Conservation (phyloP, 2,888 invertebrate genomes). For the Microplitis deprimator region DNA sequence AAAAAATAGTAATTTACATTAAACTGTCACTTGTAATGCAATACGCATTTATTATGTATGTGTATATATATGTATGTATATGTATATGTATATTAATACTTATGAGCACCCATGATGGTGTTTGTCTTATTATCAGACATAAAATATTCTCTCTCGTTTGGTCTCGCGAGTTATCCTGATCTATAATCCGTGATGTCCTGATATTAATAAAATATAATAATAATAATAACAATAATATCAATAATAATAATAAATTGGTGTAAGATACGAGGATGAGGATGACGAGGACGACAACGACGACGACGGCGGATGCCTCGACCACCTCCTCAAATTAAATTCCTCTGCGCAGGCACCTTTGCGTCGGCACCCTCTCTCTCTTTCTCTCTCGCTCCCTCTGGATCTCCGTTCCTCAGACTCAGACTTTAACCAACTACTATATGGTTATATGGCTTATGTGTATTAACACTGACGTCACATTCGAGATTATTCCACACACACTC, state of each 20-base stretch:
- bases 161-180: background rate
- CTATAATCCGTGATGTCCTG: background rate
- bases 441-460: background rate
- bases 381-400: background rate
- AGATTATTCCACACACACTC: constrained; percentile 18
- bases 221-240: no score
- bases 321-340: constrained; percentile 42
- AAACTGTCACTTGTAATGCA: background rate
- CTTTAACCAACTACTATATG: background rate
- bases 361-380: constrained; percentile 33
- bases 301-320: constrained; percentile 40
- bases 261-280: background rate
- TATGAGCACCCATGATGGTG: constrained; percentile 57
- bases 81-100: constrained; percentile 46
- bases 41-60: constrained; percentile 1
- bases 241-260: background rate
- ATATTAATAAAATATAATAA: constrained; percentile 18
- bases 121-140: constrained; percentile 62
- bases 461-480: constrained; percentile 29
- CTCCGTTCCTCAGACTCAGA: constrained; percentile 18
- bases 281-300: background rate
- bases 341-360: constrained; percentile 54
- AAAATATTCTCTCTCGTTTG: constrained; percentile 54
- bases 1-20: background rate
- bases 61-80: constrained; percentile 39